Evolutionary conservation across 1,140 invertebrate species (phyloP), one percentile per base, ranked within the genome.

Genomic region (Drosophila eugracilis): DNA sequence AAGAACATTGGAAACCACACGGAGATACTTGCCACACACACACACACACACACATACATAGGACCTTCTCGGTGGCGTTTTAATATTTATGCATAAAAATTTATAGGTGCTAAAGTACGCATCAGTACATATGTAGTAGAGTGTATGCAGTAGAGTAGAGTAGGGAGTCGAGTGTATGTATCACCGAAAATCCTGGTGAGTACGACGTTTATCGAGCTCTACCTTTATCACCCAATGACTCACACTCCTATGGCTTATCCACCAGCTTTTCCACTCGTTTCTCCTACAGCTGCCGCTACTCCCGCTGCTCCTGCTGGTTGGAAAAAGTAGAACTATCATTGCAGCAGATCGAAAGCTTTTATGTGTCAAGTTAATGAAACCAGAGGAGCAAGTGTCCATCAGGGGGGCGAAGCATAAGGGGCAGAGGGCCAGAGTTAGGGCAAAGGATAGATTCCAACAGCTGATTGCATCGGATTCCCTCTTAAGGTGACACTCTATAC

Each of bases 61-160:
- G 17, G 14, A 47, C 42, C 36, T 19, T 39, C 36, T 39, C 36
- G 36, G 14, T 17, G 0, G 36, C 36, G 36, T 39, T 86, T 85
- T 80, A 85, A 85, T 80, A 85, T 80, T 84, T 86, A 74, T 86
- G 72, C 81, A 86, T 85, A 80, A 77, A 85, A 85, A 85, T 85
- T 79, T 85, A 85, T 85, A 80, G 80, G 76, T 85, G 80, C 80
- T 77, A 79, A 85, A 76, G 80, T 85, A 75, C 75, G 75, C 76
- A 84, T 67, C 66, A 63, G 80, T 83, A 79, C 75, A 83, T 75
- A 81, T 77, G 67, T 83, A 83, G n/a, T n/a, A n/a, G n/a, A n/a
- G n/a, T n/a, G n/a, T n/a, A n/a, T n/a, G n/a, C n/a, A n/a, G n/a
- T n/a, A n/a, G n/a, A n/a, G n/a, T n/a, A n/a, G n/a, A n/a, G n/a